Conservation (phyloP, 1,140 invertebrate species). For the Caenorhabditis brenneri region DNA sequence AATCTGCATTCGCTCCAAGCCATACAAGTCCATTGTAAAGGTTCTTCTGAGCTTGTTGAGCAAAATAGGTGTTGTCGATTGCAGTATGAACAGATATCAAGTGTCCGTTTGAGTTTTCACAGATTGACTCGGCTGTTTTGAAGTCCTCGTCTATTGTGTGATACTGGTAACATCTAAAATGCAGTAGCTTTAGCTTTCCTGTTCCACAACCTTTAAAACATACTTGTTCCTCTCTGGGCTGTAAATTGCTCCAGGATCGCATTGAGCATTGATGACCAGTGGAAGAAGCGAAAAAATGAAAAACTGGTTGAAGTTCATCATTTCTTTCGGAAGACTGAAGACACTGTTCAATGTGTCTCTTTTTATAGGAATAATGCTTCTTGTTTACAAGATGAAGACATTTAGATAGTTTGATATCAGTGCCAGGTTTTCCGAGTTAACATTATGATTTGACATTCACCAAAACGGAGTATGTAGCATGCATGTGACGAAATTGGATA, state of each 20-base stretch:
- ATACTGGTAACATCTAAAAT: background rate
- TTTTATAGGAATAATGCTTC: too few relatives aligned
- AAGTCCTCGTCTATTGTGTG: background rate
- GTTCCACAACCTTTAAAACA: background rate
- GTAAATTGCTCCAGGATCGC: background rate
- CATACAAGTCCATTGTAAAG: background rate
- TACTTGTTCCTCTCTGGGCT: background rate
- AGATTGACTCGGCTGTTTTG: background rate
- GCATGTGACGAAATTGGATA: too few relatives aligned
- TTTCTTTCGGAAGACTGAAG: too few relatives aligned
- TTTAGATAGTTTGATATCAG: too few relatives aligned
- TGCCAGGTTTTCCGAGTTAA: too few relatives aligned
- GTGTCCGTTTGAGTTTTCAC: background rate
- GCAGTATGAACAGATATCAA: background rate
- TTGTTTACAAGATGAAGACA: too few relatives aligned
- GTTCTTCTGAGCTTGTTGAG: background rate
- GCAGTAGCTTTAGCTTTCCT: background rate
- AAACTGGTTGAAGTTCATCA: too few relatives aligned
- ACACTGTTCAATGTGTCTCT: too few relatives aligned
- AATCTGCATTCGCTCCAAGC: background rate
- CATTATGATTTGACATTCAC: too few relatives aligned
- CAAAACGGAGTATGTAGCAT: too few relatives aligned
- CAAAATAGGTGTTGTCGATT: background rate
- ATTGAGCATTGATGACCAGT: background rate
- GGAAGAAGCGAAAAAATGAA: background rate